Conservation (phyloP, 2,888 invertebrate genomes). For the Drosophila parthenogenetica region DNA sequence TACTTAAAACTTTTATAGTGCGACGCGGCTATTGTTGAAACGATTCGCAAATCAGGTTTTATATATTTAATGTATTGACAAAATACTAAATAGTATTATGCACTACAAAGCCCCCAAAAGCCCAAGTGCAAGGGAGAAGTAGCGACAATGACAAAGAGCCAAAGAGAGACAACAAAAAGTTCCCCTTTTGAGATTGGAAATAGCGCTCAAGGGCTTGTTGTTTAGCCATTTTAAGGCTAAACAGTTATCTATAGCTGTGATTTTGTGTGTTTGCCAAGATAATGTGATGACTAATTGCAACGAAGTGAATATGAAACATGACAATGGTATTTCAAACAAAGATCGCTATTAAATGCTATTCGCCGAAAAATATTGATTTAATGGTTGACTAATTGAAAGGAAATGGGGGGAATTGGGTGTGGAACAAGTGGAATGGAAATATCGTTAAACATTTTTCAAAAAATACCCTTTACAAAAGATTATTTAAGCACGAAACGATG, state of each 20-base stretch:
- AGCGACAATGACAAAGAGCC: neutral
- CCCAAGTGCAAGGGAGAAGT: too few species aligned
- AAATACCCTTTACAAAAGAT: too few species aligned
- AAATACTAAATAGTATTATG: neutral
- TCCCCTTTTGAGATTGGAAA: conserved; percentile 19
- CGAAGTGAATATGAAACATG: neutral
- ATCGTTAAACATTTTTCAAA: too few species aligned
- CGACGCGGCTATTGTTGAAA: conserved; percentile 16
- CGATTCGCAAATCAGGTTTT: conserved; percentile 33
- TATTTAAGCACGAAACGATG: neutral
- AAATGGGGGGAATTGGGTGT: neutral
- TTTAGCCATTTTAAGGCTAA: conserved; percentile 23
- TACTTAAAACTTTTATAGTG: conserved; percentile 1
- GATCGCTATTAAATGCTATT: neutral
- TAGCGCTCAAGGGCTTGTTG: conserved; percentile 23
- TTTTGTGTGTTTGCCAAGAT: conserved; percentile 8
- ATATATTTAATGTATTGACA: conserved; percentile 4
- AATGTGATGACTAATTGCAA: conserved; percentile 11
- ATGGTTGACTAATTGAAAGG: neutral
- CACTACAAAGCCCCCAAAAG: too few species aligned
- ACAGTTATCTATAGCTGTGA: conserved; percentile 21
- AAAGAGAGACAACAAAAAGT: conserved; percentile 2
- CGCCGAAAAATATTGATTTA: neutral
- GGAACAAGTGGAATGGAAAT: neutral
- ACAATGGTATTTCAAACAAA: neutral